phyloP scores from a whole-genome alignment of 1,140 invertebrate genomes.

The Cotesia vestalis region DNA sequence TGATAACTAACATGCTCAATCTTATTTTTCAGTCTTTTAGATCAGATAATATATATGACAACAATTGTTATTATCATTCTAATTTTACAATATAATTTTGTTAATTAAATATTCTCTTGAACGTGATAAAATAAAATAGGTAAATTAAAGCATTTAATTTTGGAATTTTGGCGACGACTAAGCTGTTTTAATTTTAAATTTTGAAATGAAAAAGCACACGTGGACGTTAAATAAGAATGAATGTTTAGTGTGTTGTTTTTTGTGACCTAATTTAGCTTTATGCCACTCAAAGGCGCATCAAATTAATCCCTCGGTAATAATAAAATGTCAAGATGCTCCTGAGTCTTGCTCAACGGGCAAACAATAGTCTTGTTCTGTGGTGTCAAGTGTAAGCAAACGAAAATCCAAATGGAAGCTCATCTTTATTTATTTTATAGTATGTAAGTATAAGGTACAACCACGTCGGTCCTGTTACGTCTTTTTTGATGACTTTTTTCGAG shows the following conservation, averaged over 20 bases:
- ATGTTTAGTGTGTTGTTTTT: constrained; percentile 20
- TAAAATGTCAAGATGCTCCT: constrained; percentile 44
- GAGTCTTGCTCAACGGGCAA: constrained; percentile 27
- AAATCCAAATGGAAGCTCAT: constrained; percentile 8
- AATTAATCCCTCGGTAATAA: constrained; percentile 50
- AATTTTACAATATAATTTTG: too few relatives aligned
- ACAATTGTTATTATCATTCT: too few relatives aligned
- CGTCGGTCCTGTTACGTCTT: background rate
- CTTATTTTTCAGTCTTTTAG: background rate
- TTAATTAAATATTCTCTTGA: too few relatives aligned
- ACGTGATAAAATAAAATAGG: too few relatives aligned
- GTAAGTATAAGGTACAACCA: background rate
- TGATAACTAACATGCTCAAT: background rate
- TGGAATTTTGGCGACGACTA: too few relatives aligned
- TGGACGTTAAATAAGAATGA: background rate
- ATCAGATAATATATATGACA: too few relatives aligned
- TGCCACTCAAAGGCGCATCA: constrained; percentile 46
- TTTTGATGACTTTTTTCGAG: too few relatives aligned
- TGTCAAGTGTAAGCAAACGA: constrained; percentile 24
- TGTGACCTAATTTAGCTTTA: constrained; percentile 47
- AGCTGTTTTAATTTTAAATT: background rate
- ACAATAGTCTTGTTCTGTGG: constrained; percentile 42
- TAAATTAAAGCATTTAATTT: too few relatives aligned
- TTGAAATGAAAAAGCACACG: background rate
- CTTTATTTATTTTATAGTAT: background rate